Evolutionary conservation across 2,888 invertebrate species (phyloP), one percentile per base, ranked within the genome.

Genomic region (Plebejus melissa): DNA sequence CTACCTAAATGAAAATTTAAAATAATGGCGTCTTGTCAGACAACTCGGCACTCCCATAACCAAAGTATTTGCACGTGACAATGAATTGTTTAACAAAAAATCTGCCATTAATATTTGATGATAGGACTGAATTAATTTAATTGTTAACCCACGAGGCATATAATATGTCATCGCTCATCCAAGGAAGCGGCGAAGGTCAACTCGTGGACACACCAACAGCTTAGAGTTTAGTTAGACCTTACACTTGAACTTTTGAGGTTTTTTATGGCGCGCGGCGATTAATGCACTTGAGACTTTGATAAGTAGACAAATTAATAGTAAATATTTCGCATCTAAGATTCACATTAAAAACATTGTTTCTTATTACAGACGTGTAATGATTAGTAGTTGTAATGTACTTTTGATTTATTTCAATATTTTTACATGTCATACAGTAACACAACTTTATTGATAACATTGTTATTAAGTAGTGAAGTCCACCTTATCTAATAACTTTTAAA

Each of bases 171-270:
- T 65, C 65, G 16, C 60, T 60, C 60, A 65, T 36, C 32, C 65
- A 28, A 28, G 65, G 65, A 65, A 65, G 65, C 13, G 65, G 2
- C 5, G 32, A 65, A 65, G 65, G 65, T 22, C 32, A 65, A 5
- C 65, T 6, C 4, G 65, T 32, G 6, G 13, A 65, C 65, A 65
- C 65, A 65, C 65, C 36, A 36, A 32, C 32, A 22, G 7, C 22
- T 58, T 60, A 60, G 60, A 36, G 65, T 22, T 65, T 65, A 32
- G 65, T 65, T 65, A 32, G 65, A 65, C 32, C 65, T 65, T 65
- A 36, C 32, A 0, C 13, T 65, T 65, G 65, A 65, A 65, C 65
- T 36, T 65, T 65, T 36, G 65, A 65, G 65, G 32, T 65, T 65
- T 65, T 65, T 11, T 65, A 22, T 0, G 22, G 22, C 22, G 22